Evolutionary conservation across 2,113 vertebrate species (phyloP), one percentile per base, ranked within the genome.

Genomic region (Thomomys bottae): DNA sequence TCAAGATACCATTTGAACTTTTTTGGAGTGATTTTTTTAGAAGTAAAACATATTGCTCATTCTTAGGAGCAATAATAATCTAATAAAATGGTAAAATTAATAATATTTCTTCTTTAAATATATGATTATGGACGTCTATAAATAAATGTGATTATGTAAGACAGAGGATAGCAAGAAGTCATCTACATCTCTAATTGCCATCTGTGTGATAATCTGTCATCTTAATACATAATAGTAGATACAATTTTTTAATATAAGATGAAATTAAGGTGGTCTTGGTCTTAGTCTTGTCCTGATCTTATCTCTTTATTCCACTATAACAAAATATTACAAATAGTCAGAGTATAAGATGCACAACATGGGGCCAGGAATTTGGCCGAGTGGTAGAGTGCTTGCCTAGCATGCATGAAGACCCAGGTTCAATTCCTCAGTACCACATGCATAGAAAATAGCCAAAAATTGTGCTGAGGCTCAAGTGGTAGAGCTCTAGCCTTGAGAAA

Each of bases 61-160:
- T 70, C 18, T 49, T 71, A 32, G 45, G 70, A 34, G 79, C 14
- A 94, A 85, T 91, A 87, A 54, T n/a, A 30, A 11, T 72, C 8
- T 59, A 79, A 64, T 5, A 42, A 34, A 12, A 77, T 30, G 1
- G 24, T 8, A 70, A 40, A 71, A 79, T 87, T 6, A 81, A 32
- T 7, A 89, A 32, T 5, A 76, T 93, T 92, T 89, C 79, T 24
- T 63, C n/a, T 36, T 14, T 30, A 84, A 26, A 67, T 26, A 61
- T 61, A 21, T 61, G 21, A 24, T 26, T 26, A 12, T 18, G 17
- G 14, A 54, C 49, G 8, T 81, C 30, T 34, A 79, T 17, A 81
- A 72, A 81, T 76, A 49, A 18, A n/a, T 71, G 64, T 87, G 23
- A 86, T 86, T 79, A 71, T 64, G 4, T 38, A 61, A 94, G 42